Conservation (phyloP, 2,888 invertebrate species). For the Idaea aversata region DNA sequence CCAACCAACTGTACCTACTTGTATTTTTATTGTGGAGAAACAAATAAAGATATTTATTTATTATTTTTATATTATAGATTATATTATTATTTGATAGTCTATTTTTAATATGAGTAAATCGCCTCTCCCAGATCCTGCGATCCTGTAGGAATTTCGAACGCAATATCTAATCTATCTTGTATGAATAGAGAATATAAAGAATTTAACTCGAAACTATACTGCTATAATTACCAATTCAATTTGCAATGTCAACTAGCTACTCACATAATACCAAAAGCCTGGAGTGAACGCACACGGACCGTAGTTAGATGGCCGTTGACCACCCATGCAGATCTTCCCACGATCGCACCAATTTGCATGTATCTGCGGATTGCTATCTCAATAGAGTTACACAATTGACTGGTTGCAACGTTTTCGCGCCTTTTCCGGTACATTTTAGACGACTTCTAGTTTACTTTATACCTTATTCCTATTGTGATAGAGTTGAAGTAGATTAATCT, state of each 20-base stretch:
- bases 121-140: no score
- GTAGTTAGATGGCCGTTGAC: conserved; percentile 14
- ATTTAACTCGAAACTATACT: not conserved
- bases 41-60: no score
- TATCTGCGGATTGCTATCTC: not conserved
- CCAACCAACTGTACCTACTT: no score
- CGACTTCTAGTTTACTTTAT: not conserved
- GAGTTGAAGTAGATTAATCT: no score
- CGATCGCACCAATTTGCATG: conserved; percentile 30
- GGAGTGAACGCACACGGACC: not conserved
- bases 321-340: conserved; percentile 37
- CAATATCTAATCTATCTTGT: no score
- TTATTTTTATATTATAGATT: no score
- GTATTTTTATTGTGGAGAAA: no score
- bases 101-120: no score
- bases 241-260: not conserved
- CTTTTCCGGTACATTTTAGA: not conserved
- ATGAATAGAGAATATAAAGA: not conserved
- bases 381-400: not conserved
- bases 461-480: not conserved
- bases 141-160: no score
- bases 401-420: not conserved
- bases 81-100: no score
- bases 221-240: not conserved
- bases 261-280: not conserved